phyloP scores from a whole-genome alignment of 2,888 invertebrate species.

The Diogma glabrata region DNA sequence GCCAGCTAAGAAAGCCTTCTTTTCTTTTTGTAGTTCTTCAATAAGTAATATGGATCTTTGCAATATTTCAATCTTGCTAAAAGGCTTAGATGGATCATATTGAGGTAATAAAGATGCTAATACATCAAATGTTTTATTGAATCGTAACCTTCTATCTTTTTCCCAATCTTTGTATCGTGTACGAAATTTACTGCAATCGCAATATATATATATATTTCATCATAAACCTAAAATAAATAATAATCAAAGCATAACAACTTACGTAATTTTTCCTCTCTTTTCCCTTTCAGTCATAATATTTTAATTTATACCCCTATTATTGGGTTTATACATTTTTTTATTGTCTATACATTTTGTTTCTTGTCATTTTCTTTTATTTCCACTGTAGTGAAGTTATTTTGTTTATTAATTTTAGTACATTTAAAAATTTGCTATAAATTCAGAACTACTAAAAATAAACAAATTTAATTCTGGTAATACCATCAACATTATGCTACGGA shows the following conservation, averaged over 20 bases:
- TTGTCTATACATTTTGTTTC: no score
- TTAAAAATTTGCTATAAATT: no score
- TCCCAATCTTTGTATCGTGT: conserved; percentile 42
- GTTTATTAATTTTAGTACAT: no score
- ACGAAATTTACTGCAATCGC: conserved; percentile 3
- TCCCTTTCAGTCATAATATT: conserved; percentile 6
- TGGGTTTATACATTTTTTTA: no score
- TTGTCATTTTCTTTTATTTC: no score
- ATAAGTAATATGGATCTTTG: conserved; percentile 33
- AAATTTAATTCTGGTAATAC: no score
- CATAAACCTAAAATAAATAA: background rate
- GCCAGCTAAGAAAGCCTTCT: conserved; percentile 26
- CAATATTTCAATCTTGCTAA: conserved; percentile 36
- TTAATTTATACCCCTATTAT: no score
- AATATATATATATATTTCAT: conserved; percentile 1
- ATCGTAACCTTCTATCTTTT: conserved; percentile 44
- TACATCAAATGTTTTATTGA: conserved; percentile 35
- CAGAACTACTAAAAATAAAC: no score
- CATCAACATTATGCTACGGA: background rate
- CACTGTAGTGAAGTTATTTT: no score
- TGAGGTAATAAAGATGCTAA: conserved; percentile 30
- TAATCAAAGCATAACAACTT: background rate
- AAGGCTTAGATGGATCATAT: conserved; percentile 31
- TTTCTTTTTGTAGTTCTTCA: conserved; percentile 31
- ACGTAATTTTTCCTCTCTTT: background rate